Evolutionary conservation across 1,140 invertebrate species (phyloP), one percentile per base, ranked within the genome.

Genomic region (Parasteatoda tepidariorum): DNA sequence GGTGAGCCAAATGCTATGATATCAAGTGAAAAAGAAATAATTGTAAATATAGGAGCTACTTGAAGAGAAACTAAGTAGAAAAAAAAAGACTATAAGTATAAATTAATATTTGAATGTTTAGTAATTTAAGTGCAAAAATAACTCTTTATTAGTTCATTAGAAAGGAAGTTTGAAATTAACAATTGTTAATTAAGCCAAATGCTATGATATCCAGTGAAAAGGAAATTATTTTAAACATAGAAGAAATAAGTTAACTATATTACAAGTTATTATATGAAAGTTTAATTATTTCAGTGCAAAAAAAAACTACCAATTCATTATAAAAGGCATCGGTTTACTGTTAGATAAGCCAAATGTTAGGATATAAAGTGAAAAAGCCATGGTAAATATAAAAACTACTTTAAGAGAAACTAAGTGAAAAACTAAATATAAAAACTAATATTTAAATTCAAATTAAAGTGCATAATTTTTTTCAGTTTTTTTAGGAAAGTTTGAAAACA

Each of bases 31-130:
- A 70, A 82, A 70, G 78, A 70, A 68, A 33, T 67, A n/a, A 26
- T 55, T 71, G 78, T 57, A 54, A 70, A 82, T 62, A 82, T 82
- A 82, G 61, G 31, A 62, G 55, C 33, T 67, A 48, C 67, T 82
- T 61, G 62, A 67, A 70, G 38, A 70, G 78, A 30, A 68, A 41
- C 26, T 78, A 38, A 66, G 61, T 55, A 78, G 41, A 78, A 62
- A 82, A 22, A 22, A 67, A n/a, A 67, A 67, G 24, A 59, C 48
- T 61, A 59, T 70, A 22, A 18, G 22, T 18, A 71, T 18, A 54
- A 71, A 55, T 38, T 55, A 71, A 55, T 22, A n/a, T 38, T 38
- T 41, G 41, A 9, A 7, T 48, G 41, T 7, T 18, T 38, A n/a
- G 34, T 18, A 38, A 68, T 11, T 24, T 38, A 7, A 30, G 24